These are phyloP conservation scores for Caloenas nicobarica DNA, from an alignment of 2,113 vertebrate genomes.

Conservation along the genomic window DNA sequence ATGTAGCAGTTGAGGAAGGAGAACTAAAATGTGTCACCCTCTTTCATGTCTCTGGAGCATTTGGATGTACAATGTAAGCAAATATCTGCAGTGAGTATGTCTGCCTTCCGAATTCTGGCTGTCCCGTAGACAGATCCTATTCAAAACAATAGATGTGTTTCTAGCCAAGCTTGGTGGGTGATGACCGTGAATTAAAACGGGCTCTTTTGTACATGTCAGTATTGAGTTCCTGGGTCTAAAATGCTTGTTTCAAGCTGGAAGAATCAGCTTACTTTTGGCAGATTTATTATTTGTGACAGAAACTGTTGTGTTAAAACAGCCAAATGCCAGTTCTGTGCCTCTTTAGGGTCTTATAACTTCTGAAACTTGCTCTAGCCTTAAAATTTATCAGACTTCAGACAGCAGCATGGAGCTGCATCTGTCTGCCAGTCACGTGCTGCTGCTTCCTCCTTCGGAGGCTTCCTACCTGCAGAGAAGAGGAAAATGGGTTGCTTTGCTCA, in stretches of 20 bases:
- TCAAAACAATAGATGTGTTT: background rate
- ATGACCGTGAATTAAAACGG: background rate
- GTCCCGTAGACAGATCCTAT: background rate
- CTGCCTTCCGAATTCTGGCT: background rate
- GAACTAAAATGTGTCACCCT: background rate
- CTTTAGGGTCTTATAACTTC: background rate
- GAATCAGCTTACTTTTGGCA: background rate
- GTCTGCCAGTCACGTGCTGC: background rate
- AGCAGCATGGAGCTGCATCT: background rate
- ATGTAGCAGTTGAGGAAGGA: background rate
- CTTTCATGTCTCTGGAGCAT: background rate
- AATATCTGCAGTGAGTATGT: background rate
- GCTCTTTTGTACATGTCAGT: background rate
- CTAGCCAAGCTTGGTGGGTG: background rate
- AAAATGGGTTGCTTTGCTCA: background rate
- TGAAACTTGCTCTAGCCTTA: background rate
- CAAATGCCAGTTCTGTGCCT: background rate
- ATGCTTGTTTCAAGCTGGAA: background rate
- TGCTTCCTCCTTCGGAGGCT: background rate
- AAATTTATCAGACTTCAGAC: background rate
- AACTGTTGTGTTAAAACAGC: background rate
- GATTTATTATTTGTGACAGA: background rate
- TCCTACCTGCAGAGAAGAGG: background rate
- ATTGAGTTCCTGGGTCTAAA: background rate
- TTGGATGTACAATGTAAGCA: constrained; percentile 4